Conservation (phyloP, 2,888 invertebrate species). For the Uloborus plumipes region DNA sequence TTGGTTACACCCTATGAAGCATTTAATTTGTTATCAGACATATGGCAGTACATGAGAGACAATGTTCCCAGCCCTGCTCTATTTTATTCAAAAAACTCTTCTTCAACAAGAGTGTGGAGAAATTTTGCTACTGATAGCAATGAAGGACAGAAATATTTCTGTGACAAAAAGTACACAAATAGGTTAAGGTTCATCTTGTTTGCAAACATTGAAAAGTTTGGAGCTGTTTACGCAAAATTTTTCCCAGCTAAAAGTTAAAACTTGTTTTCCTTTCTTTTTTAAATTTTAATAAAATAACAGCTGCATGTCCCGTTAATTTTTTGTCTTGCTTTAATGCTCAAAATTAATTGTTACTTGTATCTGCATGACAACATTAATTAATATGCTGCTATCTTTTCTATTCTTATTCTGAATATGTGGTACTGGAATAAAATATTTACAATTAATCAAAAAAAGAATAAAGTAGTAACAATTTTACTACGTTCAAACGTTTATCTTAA, state of each 20-base stretch:
- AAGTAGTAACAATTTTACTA: no score
- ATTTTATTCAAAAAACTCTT: slow-evolving; percentile 26
- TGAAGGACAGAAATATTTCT: slow-evolving; percentile 25
- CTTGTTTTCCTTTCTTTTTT: not conserved
- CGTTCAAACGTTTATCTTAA: no score
- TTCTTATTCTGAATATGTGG: no score
- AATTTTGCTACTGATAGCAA: slow-evolving; percentile 37
- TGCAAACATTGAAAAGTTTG: slow-evolving; percentile 63
- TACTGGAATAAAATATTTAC: no score
- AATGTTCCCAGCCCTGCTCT: slow-evolving; percentile 74
- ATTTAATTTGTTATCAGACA: slow-evolving; percentile 83
- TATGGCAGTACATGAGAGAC: slow-evolving; percentile 91
- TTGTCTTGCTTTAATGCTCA: no score
- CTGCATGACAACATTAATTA: no score
- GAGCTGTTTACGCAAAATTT: slow-evolving; percentile 56
- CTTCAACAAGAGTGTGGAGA: slow-evolving; percentile 49
- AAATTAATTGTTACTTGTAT: no score
- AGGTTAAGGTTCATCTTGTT: slow-evolving; percentile 57
- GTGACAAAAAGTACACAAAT: slow-evolving; percentile 61
- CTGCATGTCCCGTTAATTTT: no score
- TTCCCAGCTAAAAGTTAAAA: slow-evolving; percentile 30
- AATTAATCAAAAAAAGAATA: no score
- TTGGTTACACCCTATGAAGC: slow-evolving; percentile 74
- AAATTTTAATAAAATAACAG: not conserved
- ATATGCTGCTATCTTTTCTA: no score